These are phyloP conservation scores for Periophthalmus magnuspinnatus DNA, from an alignment of 2,797 vertebrate species.

Conservation along the genomic window DNA sequence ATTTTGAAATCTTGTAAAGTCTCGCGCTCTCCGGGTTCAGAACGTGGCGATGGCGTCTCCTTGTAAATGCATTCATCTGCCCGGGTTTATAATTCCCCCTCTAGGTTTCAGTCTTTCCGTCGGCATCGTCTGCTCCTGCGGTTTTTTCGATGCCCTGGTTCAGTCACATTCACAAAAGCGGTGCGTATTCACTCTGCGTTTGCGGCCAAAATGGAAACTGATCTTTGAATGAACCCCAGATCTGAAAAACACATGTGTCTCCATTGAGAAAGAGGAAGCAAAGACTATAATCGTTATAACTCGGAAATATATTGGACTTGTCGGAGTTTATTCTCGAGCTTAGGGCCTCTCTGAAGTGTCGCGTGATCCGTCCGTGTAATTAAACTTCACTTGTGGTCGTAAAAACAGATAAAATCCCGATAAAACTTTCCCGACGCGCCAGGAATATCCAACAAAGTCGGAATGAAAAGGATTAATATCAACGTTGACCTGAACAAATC, in stretches of 20 bases:
- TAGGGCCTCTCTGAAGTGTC: constrained; percentile 40
- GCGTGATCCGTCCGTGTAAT: constrained; percentile 50
- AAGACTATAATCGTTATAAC: constrained; percentile 43
- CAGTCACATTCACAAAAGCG: constrained; percentile 65
- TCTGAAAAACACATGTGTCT: constrained; percentile 66
- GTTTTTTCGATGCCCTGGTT: constrained; percentile 56
- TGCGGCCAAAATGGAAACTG: constrained; percentile 37
- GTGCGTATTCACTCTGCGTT: constrained; percentile 13
- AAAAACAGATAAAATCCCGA: no score
- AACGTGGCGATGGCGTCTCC: constrained; percentile 63
- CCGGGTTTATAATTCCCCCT: constrained; percentile 55
- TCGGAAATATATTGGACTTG: constrained; percentile 45
- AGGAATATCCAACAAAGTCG: no score
- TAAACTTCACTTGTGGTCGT: constrained; percentile 46
- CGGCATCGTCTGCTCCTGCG: constrained; percentile 56
- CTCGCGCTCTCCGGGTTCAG: constrained; percentile 43
- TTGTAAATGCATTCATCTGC: constrained; percentile 73
- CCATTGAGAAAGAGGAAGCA: constrained; percentile 46
- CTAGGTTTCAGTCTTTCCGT: constrained; percentile 50
- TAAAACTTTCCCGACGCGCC: no score
- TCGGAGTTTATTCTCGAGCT: constrained; percentile 36
- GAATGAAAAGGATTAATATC: no score
- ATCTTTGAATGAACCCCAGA: constrained; percentile 44
- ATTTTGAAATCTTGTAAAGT: constrained; percentile 71
- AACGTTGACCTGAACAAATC: no score